These are phyloP conservation scores for Martes martes DNA, from an alignment of 2,113 vertebrate genomes.

Conservation along the genomic window DNA sequence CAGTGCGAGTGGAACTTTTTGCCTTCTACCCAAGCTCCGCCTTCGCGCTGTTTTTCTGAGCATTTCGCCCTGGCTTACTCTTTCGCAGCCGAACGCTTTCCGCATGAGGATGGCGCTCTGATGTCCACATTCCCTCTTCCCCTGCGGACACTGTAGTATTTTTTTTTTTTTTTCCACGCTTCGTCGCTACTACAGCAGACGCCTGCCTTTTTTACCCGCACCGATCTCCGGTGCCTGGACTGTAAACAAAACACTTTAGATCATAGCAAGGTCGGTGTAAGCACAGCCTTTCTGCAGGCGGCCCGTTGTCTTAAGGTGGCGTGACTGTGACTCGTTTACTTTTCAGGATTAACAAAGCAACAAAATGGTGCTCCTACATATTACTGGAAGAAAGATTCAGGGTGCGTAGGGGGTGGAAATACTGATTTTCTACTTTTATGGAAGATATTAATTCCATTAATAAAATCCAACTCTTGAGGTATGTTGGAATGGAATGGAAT, in stretches of 20 bases:
- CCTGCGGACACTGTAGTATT: neutral
- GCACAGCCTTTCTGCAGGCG: conserved; percentile 66
- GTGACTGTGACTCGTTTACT: neutral
- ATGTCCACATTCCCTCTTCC: conserved; percentile 26
- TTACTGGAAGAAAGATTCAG: neutral
- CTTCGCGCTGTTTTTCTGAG: neutral
- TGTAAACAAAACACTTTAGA: conserved; percentile 84
- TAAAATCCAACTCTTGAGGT: neutral
- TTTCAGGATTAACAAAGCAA: conserved; percentile 43
- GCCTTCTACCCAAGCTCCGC: neutral
- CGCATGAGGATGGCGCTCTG: conserved; percentile 75
- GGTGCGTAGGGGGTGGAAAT: neutral
- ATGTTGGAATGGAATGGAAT: neutral
- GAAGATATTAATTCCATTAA: neutral
- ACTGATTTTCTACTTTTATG: neutral
- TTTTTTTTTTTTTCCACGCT: conserved; percentile 51
- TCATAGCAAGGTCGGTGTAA: conserved; percentile 76
- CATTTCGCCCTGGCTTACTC: neutral
- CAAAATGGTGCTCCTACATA: conserved; percentile 32
- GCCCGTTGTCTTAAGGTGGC: conserved; percentile 80
- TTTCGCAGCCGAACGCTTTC: neutral
- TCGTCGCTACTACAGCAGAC: conserved; percentile 68
- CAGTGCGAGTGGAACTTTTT: neutral
- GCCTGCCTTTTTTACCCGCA: conserved; percentile 71
- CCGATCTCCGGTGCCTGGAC: conserved; percentile 70